Evolutionary conservation across 92 coral and sea anemone genomes (phyloP).

Genomic region (Zoanthus sansibaricus): DNA sequence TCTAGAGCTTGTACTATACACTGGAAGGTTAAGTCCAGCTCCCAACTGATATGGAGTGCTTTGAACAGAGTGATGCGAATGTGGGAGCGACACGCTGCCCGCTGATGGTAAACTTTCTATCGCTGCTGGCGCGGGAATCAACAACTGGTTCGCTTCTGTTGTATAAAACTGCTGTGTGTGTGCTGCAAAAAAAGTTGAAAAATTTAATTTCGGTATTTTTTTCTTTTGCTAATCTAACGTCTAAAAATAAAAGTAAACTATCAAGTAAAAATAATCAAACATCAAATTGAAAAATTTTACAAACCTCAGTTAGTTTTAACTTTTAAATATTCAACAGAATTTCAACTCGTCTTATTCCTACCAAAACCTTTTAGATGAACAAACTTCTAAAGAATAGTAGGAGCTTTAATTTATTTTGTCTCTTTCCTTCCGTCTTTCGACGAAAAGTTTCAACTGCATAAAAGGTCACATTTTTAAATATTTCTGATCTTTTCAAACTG

Average conservation of each 20-base stretch:
- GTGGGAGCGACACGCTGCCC: conserved; percentile 55
- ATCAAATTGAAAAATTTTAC: not conserved
- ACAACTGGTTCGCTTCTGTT: conserved; percentile 71
- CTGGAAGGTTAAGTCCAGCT: conserved; percentile 65
- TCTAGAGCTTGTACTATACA: conserved; percentile 60
- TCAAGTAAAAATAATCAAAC: not conserved
- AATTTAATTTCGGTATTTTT: too few species aligned
- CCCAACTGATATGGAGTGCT: conserved; percentile 64
- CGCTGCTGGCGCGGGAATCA: conserved; percentile 76
- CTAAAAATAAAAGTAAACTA: not conserved
- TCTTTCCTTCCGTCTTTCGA: not conserved
- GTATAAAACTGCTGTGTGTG: conserved; percentile 77
- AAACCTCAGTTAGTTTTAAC: too few species aligned
- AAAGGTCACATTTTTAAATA: conserved; percentile 3
- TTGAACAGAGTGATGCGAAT: conserved; percentile 73
- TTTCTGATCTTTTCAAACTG: not conserved
- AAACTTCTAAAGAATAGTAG: not conserved
- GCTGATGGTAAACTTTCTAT: conserved; percentile 76
- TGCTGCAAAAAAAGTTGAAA: conserved; percentile 41
- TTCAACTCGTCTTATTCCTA: too few species aligned
- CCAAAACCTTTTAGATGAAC: too few species aligned
- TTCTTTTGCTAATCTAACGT: not conserved
- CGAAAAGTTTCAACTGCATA: conserved; percentile 18
- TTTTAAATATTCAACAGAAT: not conserved
- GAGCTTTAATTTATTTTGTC: not conserved